Evolutionary conservation across 2,113 vertebrate species (phyloP).

Genomic region (Cavia porcellus): DNA sequence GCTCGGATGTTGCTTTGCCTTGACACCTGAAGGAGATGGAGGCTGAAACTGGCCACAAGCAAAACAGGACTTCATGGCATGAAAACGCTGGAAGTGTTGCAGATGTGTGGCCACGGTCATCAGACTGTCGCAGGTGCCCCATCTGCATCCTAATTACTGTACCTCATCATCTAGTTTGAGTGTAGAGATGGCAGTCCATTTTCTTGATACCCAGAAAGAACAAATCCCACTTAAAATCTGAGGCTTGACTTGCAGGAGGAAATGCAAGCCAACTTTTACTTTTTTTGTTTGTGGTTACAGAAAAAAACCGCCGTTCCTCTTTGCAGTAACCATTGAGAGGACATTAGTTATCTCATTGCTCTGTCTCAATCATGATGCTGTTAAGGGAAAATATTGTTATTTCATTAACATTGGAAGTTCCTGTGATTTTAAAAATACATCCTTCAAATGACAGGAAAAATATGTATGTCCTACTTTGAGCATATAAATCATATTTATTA

Average conservation of each 20-base stretch:
- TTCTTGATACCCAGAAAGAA: background rate
- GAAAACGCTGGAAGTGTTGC: background rate
- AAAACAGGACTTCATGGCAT: background rate
- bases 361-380: background rate
- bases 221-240: background rate
- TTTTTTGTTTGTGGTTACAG: background rate
- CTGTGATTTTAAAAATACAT: slow-evolving; percentile 34
- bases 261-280: background rate
- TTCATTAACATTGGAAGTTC: background rate
- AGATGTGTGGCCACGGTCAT: background rate
- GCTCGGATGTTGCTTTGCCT: background rate
- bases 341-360: background rate
- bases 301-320: background rate
- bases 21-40: no score
- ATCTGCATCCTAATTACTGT: background rate
- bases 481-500: background rate
- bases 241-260: background rate
- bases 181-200: background rate
- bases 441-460: background rate
- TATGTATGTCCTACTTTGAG: background rate
- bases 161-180: background rate
- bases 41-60: background rate
- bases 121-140: background rate
- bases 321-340: background rate
- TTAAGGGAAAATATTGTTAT: slow-evolving; percentile 17